Base-by-base conservation (phyloP, 1,140 invertebrate genomes). In the Magallana gigas region DNA sequence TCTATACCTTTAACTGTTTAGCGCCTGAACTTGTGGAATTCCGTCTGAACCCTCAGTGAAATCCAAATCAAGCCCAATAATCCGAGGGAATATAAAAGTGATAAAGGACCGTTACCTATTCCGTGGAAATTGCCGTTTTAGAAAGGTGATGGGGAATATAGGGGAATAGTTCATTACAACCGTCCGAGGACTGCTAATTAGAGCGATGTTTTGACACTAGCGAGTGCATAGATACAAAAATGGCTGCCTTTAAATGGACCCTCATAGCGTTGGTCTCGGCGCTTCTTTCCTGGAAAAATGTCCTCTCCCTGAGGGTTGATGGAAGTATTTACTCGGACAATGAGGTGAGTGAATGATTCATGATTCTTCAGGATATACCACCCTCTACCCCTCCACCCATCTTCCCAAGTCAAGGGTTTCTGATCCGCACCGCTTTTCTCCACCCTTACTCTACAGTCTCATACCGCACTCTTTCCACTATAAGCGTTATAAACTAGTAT, bases 1-100 rank as follows among this genome's bases (percentile, higher is more conserved):
- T 29, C 36, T 76, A 12, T 76, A 76, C 68, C 68, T 76, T 76
- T 76, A 64, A 64, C 18, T 16, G 14, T 64, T 64, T 64, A 76
- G 36, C 23, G 68, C 68, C 23, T 76, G 14, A 76, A 76, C 68
- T 12, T 23, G 68, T 76, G 11, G 8, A 29, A 8, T 11, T 76
- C 36, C 8, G 68, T 11, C 5, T 12, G 23, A 76, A 76, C 6
- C 68, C 9, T 7, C 7, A 23, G 23, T 29, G 36, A 76, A 71
- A 76, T 36, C 3, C 8, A 8, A 36, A 76, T 11, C 36, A 8
- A 29, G 11, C 18, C 18, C 36, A 48, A 48, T 48, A 9, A 36
- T 36, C 68, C 18, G 4, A 29, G 1, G 68, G 9, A 29, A 76
- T 76, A 76, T 48, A 48, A 48, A 48, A 48, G 36, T 48, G 36